Conservation (phyloP, 2,113 vertebrate genomes). For the Platycercus adscitus region DNA sequence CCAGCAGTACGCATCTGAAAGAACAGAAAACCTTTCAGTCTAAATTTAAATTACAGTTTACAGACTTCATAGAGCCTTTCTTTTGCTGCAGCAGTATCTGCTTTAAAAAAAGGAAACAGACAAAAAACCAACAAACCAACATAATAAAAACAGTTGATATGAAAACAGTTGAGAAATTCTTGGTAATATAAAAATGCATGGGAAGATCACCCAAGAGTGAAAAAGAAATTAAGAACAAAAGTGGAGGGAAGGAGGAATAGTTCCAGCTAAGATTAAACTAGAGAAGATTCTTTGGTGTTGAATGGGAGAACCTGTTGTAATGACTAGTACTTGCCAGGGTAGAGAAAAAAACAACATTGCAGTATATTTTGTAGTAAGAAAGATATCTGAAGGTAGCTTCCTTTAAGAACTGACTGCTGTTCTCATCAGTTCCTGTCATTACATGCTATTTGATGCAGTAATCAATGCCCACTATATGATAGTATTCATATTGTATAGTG, state of each 20-base stretch:
- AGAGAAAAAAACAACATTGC: not conserved
- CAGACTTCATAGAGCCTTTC: not conserved
- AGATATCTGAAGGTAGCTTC: not conserved
- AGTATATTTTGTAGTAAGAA: not conserved
- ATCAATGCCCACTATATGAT: not conserved
- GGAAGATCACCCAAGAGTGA: not conserved
- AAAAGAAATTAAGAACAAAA: slow-evolving; percentile 23
- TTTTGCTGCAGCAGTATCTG: not conserved
- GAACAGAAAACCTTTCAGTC: not conserved
- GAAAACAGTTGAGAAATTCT: not conserved
- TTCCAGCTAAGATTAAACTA: not conserved
- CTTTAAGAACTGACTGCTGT: not conserved
- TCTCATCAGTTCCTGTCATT: not conserved
- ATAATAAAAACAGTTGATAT: not conserved
- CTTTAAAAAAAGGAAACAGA: not conserved
- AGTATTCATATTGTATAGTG: not conserved
- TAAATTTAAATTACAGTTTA: not conserved
- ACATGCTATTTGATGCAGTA: not conserved
- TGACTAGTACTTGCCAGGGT: not conserved
- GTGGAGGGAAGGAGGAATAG: not conserved
- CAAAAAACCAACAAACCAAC: not conserved
- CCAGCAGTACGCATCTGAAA: not conserved
- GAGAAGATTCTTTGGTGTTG: not conserved
- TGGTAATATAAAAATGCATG: not conserved
- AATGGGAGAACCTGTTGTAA: not conserved